Conservation (phyloP, 2,888 invertebrate species). For the Philaethria dido region DNA sequence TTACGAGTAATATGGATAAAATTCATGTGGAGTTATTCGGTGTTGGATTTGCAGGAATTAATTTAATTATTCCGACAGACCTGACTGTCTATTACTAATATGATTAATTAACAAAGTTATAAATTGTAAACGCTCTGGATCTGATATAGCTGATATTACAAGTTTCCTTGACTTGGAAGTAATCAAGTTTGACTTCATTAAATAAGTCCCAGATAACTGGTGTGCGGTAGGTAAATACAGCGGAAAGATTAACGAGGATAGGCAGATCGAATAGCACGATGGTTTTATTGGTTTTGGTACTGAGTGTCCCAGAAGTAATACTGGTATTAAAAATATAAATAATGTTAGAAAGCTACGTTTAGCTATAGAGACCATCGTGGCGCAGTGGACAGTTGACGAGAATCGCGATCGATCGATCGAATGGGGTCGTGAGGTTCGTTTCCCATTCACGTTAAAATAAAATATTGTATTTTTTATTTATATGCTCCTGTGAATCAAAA, state of each 20-base stretch:
- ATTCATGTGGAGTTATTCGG: neutral
- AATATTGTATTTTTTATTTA: too few species aligned
- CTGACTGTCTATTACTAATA: constrained; percentile 30
- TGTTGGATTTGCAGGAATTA: neutral
- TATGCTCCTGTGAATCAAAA: too few species aligned
- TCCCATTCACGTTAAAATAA: too few species aligned
- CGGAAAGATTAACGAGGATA: constrained; percentile 41
- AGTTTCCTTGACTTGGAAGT: constrained; percentile 41
- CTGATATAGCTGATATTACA: constrained; percentile 41
- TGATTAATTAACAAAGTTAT: constrained; percentile 35
- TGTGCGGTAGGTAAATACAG: constrained; percentile 42
- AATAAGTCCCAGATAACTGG: constrained; percentile 41
- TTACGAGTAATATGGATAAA: neutral
- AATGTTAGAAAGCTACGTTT: too few species aligned
- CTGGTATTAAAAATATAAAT: too few species aligned
- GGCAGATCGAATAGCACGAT: constrained; percentile 34
- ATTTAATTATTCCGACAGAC: constrained; percentile 25
- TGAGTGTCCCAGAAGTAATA: neutral
- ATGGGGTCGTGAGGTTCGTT: too few species aligned
- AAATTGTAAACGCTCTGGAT: constrained; percentile 38
- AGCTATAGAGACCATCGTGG: too few species aligned
- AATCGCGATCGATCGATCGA: too few species aligned
- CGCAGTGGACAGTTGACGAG: too few species aligned
- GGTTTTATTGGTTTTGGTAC: constrained; percentile 36
- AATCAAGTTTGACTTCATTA: constrained; percentile 45